Evolutionary conservation across 2,797 vertebrate species (phyloP).

Genomic region (Crypturellus tataupa): DNA sequence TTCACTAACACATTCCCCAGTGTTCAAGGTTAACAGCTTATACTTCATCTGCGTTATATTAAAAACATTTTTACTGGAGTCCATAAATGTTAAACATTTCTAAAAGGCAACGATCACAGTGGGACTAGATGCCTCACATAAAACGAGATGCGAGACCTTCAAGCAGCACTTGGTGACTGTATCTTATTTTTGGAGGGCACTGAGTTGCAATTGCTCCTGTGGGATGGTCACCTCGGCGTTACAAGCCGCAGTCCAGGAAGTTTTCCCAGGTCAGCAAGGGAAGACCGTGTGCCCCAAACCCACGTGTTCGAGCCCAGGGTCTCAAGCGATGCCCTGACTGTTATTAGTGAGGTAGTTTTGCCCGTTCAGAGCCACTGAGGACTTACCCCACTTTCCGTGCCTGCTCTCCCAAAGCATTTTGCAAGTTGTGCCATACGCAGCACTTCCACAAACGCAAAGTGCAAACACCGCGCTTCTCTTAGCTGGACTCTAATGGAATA

Average conservation of each 20-base stretch:
- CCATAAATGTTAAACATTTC: constrained; percentile 28
- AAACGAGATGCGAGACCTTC: neutral
- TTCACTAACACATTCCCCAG: neutral
- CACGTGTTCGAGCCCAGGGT: accelerated
- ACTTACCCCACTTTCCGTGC: constrained; percentile 57
- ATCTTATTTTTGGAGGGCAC: neutral
- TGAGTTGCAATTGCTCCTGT: neutral
- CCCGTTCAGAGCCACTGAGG: constrained; percentile 36
- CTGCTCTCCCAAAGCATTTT: neutral
- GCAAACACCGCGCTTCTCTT: neutral
- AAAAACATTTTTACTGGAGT: constrained; percentile 69
- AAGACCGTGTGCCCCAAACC: neutral
- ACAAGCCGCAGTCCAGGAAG: neutral
- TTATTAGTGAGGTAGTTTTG: accelerated
- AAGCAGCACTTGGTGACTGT: neutral
- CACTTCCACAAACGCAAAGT: constrained; percentile 23
- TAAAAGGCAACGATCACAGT: neutral
- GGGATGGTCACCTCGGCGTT: neutral
- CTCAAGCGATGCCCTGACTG: accelerated
- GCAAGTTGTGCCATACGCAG: neutral
- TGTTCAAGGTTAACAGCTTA: constrained; percentile 37
- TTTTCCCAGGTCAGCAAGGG: constrained; percentile 10
- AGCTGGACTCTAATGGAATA: neutral
- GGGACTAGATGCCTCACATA: constrained; percentile 21
- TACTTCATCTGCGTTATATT: constrained; percentile 58